Base-by-base conservation (phyloP, 2,113 vertebrate species). In the Falco punctatus region DNA sequence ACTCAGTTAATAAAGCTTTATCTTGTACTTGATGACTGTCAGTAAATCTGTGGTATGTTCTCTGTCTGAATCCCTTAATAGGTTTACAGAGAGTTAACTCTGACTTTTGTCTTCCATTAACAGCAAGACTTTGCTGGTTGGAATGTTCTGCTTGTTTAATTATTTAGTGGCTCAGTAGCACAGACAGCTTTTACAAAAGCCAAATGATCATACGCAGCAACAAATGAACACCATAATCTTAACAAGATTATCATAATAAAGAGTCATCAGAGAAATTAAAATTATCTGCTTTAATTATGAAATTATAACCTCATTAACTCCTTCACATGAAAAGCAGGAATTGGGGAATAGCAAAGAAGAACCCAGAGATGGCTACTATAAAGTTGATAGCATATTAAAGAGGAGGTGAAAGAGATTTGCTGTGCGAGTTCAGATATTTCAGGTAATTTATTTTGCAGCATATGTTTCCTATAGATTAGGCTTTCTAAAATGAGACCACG, bases 241-340 rank as follows among this genome's bases (percentile, higher is more conserved):
- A 98, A 98, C 95, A 97, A 98, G 96, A 97, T 98, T 98, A 97
- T 97, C 94, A 98, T 98, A 96, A 98, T 97, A 98, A 97, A 98
- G 88, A 96, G 90, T 96, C 98, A 98, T 97, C 85, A 90, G 96
- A 98, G 94, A 98, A 98, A 98, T 97, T 96, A 97, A 98, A 98
- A 96, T 96, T 93, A 98, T 98, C 97, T 98, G 90, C 94, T 98
- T 98, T 98, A 98, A 98, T 98, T 97, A 96, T 82, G 89, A 98
- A 97, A 98, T 98, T 98, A 98, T 98, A 98, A 98, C 97, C 92
- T 96, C 89, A 98, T 98, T 98, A 98, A 97, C 97, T 97, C 94
- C 90, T 97, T 77, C 93, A 91, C 86, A 86, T 97, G 96, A 96
- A 96, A 96, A 97, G 83, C 92, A 85, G 95, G 86, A 97, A 98